phyloP scores from a whole-genome alignment of 2,797 vertebrate genomes.

The Poeciliopsis paucimaculata region DNA sequence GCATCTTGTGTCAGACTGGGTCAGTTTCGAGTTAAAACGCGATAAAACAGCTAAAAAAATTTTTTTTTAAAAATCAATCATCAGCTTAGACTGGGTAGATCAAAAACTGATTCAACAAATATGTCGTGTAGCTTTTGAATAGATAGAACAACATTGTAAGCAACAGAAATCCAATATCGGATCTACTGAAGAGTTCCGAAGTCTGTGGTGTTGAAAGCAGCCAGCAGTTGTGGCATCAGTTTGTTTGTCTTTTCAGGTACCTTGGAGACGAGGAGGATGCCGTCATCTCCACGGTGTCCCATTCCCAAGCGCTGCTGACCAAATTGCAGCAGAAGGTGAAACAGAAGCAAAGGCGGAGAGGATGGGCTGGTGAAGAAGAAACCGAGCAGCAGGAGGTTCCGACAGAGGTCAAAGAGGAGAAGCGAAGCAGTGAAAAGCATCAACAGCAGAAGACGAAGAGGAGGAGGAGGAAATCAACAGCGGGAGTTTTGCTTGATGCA shows the following conservation, averaged over 20 bases:
- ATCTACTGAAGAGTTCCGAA: background rate
- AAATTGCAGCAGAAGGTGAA: slow-evolving; percentile 85
- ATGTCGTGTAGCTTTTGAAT: background rate
- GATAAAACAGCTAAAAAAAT: background rate
- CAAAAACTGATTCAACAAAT: background rate
- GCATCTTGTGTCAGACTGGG: background rate
- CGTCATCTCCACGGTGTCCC: slow-evolving; percentile 48
- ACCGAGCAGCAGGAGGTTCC: background rate
- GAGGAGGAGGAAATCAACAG: slow-evolving; percentile 52
- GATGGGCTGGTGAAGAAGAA: background rate
- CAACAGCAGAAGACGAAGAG: slow-evolving; percentile 9
- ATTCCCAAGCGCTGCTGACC: slow-evolving; percentile 81
- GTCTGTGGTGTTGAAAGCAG: background rate
- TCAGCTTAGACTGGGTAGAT: background rate
- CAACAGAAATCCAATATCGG: background rate
- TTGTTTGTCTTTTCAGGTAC: slow-evolving; percentile 74
- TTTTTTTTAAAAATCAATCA: too few species aligned
- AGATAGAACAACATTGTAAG: background rate
- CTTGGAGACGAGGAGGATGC: slow-evolving; percentile 76
- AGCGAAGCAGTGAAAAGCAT: rapidly evolving
- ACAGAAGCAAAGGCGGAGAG: slow-evolving; percentile 74
- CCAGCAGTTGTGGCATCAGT: background rate
- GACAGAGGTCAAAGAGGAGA: slow-evolving; percentile 42
- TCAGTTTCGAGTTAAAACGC: background rate
- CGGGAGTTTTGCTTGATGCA: background rate